Percentiles rank a stretch among this genome's conserved stretches.
phyloP scores from a whole-genome alignment of 2,888 invertebrate genomes.

The Agelastica alni region DNA sequence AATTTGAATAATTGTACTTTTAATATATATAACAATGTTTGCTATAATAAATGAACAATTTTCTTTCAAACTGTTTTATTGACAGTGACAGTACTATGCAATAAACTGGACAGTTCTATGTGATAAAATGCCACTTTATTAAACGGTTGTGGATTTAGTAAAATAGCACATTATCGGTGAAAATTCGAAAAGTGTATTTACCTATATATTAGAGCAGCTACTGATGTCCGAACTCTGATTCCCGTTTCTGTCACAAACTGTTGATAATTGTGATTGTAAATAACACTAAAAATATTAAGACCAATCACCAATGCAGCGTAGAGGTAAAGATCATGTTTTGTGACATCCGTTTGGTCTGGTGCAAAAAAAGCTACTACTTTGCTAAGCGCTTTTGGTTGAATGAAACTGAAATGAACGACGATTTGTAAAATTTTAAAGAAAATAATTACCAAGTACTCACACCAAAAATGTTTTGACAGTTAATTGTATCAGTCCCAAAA shows the following conservation, averaged over 20 bases:
- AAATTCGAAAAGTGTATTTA: not conserved
- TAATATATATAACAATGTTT: no score
- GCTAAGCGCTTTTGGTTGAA: conserved; percentile 41
- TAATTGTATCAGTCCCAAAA: conserved; percentile 39
- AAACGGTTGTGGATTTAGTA: no score
- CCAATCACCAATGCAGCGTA: conserved; percentile 74
- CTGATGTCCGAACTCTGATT: conserved; percentile 78
- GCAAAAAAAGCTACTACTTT: conserved; percentile 45
- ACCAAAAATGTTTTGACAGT: conserved; percentile 37
- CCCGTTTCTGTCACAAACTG: conserved; percentile 70
- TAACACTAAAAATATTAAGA: conserved; percentile 71
- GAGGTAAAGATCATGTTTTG: conserved; percentile 63
- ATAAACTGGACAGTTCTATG: no score
- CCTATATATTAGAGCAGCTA: conserved; percentile 70
- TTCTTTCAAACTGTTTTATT: no score
- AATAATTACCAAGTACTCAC: conserved; percentile 33
- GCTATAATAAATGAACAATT: no score
- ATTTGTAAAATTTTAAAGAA: not conserved
- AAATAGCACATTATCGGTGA: no score
- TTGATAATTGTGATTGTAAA: conserved; percentile 77
- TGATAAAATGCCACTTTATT: no score
- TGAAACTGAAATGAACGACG: conserved; percentile 37
- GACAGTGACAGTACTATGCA: no score
- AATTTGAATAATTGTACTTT: no score
- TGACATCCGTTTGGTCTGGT: conserved; percentile 36